Evolutionary conservation across 2,797 vertebrate genomes (phyloP), one percentile per base, ranked within the genome.

Genomic region (Aldrovandia affinis): DNA sequence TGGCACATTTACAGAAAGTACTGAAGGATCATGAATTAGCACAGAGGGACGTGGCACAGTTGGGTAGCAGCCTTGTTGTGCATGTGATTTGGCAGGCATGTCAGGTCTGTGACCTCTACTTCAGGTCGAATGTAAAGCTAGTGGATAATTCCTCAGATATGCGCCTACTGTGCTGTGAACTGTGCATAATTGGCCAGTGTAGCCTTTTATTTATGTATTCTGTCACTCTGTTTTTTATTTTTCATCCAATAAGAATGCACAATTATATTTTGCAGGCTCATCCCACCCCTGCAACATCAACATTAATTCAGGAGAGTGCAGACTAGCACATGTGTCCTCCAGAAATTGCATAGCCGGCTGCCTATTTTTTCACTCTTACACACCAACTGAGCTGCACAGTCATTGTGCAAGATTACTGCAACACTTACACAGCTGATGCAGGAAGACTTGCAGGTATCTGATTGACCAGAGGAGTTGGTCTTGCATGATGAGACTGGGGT

Each of bases 1-100:
- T 87, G 87, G 83, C 85, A 87, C 85, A 89, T 85, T 91, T 80
- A 80, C 77, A 44, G 61, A 39, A 30, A 86, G 82, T 84, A 22
- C 81, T 75, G 52, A 3, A 84, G 82, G 61, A 83, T 81, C 75
- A 61, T 87, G 81, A 88, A 87, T 84, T 84, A 86, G 47, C 83
- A 82, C 78, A 65, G n/a, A 57, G 36, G 85, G 6, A 30, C 82
- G 39, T 86, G 78, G 33, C 55, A 85, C 80, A 70, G 86, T 63
- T 12, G 20, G 78, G 80, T 84, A 65, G 15, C 12, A 83, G 78
- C 84, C 84, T 84, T 70, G 80, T 81, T 73, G 81, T 39, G 30
- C 18, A 28, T 14, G 82, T 86, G 61, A 80, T 85, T 73, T 73
- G 55, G 78, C 85, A 84, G 80, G 81, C 78, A 57, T 81, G 83